Conservation (phyloP, 2,888 invertebrate genomes). For the Eubasilissa splendida region DNA sequence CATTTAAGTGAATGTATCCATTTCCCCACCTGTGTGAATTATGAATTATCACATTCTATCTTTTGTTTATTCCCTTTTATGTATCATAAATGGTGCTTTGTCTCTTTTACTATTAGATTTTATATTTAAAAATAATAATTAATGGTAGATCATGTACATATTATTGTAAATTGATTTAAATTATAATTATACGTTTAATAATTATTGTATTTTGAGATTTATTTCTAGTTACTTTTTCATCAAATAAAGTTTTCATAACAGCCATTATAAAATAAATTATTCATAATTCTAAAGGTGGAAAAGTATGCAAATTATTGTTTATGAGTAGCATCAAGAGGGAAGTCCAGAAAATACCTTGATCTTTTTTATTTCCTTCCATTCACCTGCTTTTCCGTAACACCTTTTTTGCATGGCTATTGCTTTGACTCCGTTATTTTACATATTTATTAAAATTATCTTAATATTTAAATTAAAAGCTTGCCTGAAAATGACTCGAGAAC, state of each 20-base stretch:
- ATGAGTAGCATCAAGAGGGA: slow-evolving; percentile 9
- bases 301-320: slow-evolving; percentile 39
- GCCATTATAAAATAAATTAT: background rate
- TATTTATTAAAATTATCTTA: slow-evolving; percentile 56
- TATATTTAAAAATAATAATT: too few species aligned
- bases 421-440: slow-evolving; percentile 54
- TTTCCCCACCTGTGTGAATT: too few species aligned
- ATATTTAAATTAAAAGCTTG: slow-evolving; percentile 50
- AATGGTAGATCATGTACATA: too few species aligned
- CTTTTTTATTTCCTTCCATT: slow-evolving; percentile 39
- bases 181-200: too few species aligned
- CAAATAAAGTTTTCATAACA: background rate
- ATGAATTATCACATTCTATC: too few species aligned
- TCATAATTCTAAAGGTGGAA: background rate
- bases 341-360: slow-evolving; percentile 15
- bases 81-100: too few species aligned
- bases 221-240: too few species aligned
- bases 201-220: too few species aligned
- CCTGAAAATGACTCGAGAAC: background rate
- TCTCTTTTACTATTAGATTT: too few species aligned
- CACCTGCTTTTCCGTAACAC: slow-evolving; percentile 48
- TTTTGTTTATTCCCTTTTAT: too few species aligned
- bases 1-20: too few species aligned
- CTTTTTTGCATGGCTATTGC: slow-evolving; percentile 46
- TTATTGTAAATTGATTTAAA: too few species aligned